These are phyloP conservation scores for Arrhamphus sclerolepis DNA, from an alignment of 2,797 vertebrate genomes.

Conservation along the genomic window DNA sequence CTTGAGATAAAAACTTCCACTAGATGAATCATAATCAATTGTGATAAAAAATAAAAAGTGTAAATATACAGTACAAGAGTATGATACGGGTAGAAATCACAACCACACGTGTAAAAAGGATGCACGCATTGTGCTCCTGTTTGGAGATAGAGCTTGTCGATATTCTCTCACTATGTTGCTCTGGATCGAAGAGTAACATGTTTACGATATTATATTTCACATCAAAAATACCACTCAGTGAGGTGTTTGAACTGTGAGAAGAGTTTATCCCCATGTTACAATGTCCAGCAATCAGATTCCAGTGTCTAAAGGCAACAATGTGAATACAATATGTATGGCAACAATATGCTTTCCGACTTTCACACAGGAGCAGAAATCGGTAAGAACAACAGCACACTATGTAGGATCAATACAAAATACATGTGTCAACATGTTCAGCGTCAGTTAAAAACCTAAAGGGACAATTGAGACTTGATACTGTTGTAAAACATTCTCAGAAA, in stretches of 20 bases:
- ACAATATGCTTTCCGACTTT: constrained; percentile 8
- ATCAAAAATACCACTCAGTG: constrained; percentile 34
- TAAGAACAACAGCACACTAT: constrained; percentile 18
- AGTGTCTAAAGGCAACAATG: constrained; percentile 12
- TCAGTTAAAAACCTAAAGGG: no score
- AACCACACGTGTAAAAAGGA: constrained; percentile 42
- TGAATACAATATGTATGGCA: no score
- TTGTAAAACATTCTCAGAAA: no score
- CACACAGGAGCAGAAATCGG: constrained; percentile 20
- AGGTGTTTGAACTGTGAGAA: constrained; percentile 47
- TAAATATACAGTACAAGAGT: constrained; percentile 61
- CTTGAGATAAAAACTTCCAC: constrained; percentile 35
- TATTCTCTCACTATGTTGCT: constrained; percentile 31
- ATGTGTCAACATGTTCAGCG: background rate
- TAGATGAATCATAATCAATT: constrained; percentile 30
- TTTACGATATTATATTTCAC: constrained; percentile 19
- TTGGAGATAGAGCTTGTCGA: constrained; percentile 25
- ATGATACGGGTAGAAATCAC: constrained; percentile 64
- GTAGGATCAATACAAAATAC: constrained; percentile 36
- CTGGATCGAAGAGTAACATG: constrained; percentile 10
- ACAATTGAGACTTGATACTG: background rate
- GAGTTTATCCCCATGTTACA: constrained; percentile 12
- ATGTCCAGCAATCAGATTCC: constrained; percentile 20
- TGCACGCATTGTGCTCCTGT: constrained; percentile 33
- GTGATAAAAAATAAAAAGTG: constrained; percentile 40